Base-by-base conservation (phyloP, 2,797 vertebrate genomes). In the Glossophaga mutica region DNA sequence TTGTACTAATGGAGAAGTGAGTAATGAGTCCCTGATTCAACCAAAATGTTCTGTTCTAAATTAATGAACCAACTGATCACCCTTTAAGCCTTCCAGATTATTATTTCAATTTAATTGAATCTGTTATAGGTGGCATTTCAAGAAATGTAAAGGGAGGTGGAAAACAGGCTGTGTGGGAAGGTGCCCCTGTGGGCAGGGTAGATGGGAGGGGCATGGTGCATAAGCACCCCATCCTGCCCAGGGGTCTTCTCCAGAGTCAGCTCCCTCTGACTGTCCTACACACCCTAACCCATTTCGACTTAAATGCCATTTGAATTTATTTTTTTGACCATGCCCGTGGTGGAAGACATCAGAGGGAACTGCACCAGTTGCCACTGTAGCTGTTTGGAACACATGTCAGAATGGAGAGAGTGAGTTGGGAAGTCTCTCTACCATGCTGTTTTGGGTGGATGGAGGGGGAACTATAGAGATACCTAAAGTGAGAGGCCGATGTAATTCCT, bases 41-140 rank as follows among this genome's bases (percentile, higher is more conserved):
- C 26, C 32, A 81, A 79, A 59, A 82, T 44, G 15, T 59, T 34
- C 37, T 59, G 10, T 39, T 79, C 71, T 15, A 62, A 95, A 68
- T 70, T 84, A 71, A 90, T 68, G 42, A 90, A 82, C 44, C 29
- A 78, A 29, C 10, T 29, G 15, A 94, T 90, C 29, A 68, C 6
- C 70, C 26, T n/a, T 89, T 67, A 94, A 91, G 44, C 7, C n/a
- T 88, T 87, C 29, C 46, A 50, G 50, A 67, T 42, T 55, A 34
- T 48, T 44, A 19, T 55, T 39, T 71, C 39, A 59, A 21, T 16
- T 77, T 73, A 81, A 87, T 8, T 46, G 24, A 79, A 90, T 89
- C 42, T 81, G 32, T 37, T 26, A 48, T 26, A 34, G 34, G 46
- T 81, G 34, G 68, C 46, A 57, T 85, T 83, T 83, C 46, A 83